phyloP scores from a whole-genome alignment of 2,888 invertebrate species.

The Achlya flavicornis region DNA sequence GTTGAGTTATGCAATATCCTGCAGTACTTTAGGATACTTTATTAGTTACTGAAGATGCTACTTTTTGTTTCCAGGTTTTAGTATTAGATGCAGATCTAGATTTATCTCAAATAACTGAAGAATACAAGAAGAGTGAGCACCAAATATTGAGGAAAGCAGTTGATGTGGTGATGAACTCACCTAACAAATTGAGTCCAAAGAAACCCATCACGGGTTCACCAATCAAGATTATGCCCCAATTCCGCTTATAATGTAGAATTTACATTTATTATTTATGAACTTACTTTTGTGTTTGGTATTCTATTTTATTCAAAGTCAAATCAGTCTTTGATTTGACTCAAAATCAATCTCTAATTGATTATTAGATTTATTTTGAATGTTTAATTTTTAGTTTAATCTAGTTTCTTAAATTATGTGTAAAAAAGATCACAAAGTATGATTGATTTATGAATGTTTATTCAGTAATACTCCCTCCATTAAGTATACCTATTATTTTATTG shows the following conservation, averaged over 20 bases:
- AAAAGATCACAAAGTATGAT: constrained; percentile 20
- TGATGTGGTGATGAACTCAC: constrained; percentile 78
- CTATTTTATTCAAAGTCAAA: neutral
- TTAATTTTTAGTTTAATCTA: constrained; percentile 21
- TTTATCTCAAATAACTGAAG: constrained; percentile 85
- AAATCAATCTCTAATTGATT: constrained; percentile 11
- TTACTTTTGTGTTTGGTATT: neutral
- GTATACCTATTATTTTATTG: neutral
- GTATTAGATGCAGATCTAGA: constrained; percentile 88
- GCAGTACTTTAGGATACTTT: too few relatives aligned
- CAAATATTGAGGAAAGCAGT: constrained; percentile 76
- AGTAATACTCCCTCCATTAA: neutral
- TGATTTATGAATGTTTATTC: constrained; percentile 8
- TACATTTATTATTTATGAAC: constrained; percentile 17
- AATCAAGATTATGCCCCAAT: constrained; percentile 67
- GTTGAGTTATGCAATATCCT: too few relatives aligned
- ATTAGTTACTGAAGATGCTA: neutral
- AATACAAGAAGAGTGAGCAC: constrained; percentile 86
- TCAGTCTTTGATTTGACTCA: neutral
- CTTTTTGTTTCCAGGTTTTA: constrained; percentile 77
- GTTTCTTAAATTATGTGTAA: constrained; percentile 23
- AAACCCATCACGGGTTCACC: constrained; percentile 71
- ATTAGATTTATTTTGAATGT: neutral
- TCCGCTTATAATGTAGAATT: constrained; percentile 61
- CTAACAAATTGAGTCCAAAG: constrained; percentile 75